Percentiles rank a stretch among this genome's conserved stretches.
phyloP scores from a whole-genome alignment of 2,888 invertebrate genomes.

The Leptodirus hochenwartii region DNA sequence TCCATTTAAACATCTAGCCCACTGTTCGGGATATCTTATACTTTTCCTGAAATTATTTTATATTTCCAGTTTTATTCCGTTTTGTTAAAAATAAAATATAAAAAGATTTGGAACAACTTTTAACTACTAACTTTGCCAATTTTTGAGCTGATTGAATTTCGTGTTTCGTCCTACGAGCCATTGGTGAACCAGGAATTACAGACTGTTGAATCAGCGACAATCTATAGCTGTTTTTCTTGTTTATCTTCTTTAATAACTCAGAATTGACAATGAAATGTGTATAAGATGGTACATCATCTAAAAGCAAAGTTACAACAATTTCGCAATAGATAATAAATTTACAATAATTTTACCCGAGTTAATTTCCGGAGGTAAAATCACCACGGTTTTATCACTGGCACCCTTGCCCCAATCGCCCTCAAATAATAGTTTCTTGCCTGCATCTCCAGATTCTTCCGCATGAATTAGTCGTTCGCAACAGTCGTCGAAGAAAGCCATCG shows the following conservation, averaged over 20 bases:
- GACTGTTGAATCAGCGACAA: constrained; percentile 22
- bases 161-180: constrained; percentile 86
- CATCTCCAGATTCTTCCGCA: too few species aligned
- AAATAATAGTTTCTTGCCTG: constrained; percentile 38
- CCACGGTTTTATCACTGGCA: constrained; percentile 79
- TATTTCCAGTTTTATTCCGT: not conserved
- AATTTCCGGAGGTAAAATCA: constrained; percentile 84
- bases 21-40: constrained; percentile 49
- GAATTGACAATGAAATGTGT: constrained; percentile 43
- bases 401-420: constrained; percentile 59
- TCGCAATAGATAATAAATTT: constrained; percentile 1
- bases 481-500: constrained; percentile 92
- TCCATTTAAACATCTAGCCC: constrained; percentile 79
- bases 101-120: too few species aligned
- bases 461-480: constrained; percentile 63
- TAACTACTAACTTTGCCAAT: constrained; percentile 35
- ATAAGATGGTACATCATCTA: constrained; percentile 36
- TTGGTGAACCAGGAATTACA: constrained; percentile 63
- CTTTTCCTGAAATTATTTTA: constrained; percentile 19
- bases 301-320: constrained; percentile 7
- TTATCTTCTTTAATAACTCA: constrained; percentile 28
- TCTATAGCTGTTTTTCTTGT: constrained; percentile 21
- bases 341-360: constrained; percentile 19
- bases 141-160: constrained; percentile 87
- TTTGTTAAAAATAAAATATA: constrained; percentile 1